Evolutionary conservation across 1,140 invertebrate genomes (phyloP).

Genomic region (Calephelis nemesis): DNA sequence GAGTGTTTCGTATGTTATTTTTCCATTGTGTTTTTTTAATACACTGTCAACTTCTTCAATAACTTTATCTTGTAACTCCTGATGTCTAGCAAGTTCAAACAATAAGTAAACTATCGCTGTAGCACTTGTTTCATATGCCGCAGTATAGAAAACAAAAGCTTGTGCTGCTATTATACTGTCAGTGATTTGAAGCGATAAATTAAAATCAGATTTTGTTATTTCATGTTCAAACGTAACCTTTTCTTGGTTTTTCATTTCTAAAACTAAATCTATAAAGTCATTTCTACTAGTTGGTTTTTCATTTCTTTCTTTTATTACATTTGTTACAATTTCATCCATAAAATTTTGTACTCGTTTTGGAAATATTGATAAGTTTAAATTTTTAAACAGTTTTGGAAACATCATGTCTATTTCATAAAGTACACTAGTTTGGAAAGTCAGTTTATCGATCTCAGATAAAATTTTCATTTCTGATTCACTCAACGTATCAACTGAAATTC

Average conservation of each 20-base stretch:
- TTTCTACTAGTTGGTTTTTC: constrained; percentile 7
- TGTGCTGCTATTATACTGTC: too few relatives aligned
- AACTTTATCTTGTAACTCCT: too few relatives aligned
- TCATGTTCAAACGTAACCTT: background rate
- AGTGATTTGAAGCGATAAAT: too few relatives aligned
- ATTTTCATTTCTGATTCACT: constrained; percentile 25
- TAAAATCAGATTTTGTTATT: too few relatives aligned
- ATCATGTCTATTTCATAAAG: constrained; percentile 43
- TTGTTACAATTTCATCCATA: constrained; percentile 34
- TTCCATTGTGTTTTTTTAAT: too few relatives aligned
- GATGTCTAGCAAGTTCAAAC: too few relatives aligned
- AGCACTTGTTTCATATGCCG: too few relatives aligned
- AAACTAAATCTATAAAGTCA: constrained; percentile 22
- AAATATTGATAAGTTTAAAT: constrained; percentile 36
- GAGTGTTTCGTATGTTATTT: too few relatives aligned
- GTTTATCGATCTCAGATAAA: constrained; percentile 34
- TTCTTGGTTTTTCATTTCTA: constrained; percentile 16
- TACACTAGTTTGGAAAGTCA: constrained; percentile 29
- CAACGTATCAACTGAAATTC: constrained; percentile 58
- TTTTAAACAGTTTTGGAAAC: constrained; percentile 44
- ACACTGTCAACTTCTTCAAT: too few relatives aligned
- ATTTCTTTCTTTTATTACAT: constrained; percentile 1
- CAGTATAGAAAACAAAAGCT: too few relatives aligned
- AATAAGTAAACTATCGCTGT: too few relatives aligned
- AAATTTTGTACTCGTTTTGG: constrained; percentile 35